These are phyloP conservation scores for Leptopilina drosophilae DNA, from an alignment of 2,888 invertebrate genomes.

Conservation along the genomic window DNA sequence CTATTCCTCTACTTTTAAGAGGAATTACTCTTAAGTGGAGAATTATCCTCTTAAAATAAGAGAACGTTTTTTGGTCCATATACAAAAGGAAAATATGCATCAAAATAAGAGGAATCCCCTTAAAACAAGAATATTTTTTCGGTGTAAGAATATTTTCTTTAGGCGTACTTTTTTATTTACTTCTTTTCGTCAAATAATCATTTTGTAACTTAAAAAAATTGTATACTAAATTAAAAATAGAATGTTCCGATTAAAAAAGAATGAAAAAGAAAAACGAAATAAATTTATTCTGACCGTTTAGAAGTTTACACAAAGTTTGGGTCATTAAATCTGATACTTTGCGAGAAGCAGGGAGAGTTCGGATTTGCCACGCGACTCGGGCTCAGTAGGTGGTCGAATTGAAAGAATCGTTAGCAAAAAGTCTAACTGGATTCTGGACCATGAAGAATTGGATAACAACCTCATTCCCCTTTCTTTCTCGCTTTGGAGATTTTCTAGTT, in stretches of 20 bases:
- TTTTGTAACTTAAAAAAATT: no score
- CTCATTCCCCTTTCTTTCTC: conserved; percentile 42
- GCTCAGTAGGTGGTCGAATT: conserved; percentile 68
- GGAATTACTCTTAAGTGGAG: no score
- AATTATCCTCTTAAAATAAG: no score
- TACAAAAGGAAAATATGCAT: no score
- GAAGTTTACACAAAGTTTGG: conserved; percentile 48
- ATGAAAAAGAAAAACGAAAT: conserved; percentile 1
- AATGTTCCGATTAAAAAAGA: background rate
- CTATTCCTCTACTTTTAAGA: no score
- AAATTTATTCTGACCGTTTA: background rate
- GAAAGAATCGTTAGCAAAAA: conserved; percentile 69
- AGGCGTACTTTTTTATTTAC: no score
- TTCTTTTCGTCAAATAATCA: no score
- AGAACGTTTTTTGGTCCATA: no score
- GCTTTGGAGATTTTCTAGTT: conserved; percentile 56
- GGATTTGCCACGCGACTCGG: conserved; percentile 63
- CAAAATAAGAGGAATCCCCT: no score
- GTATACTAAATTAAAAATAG: no score
- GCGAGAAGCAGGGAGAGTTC: conserved; percentile 48
- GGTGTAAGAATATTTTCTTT: no score
- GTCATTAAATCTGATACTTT: conserved; percentile 68
- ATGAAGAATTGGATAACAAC: conserved; percentile 63
- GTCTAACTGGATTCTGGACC: conserved; percentile 62
- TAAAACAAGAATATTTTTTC: no score